Evolutionary conservation across 2,888 invertebrate genomes (phyloP).

Genomic region (Sipha maydis): DNA sequence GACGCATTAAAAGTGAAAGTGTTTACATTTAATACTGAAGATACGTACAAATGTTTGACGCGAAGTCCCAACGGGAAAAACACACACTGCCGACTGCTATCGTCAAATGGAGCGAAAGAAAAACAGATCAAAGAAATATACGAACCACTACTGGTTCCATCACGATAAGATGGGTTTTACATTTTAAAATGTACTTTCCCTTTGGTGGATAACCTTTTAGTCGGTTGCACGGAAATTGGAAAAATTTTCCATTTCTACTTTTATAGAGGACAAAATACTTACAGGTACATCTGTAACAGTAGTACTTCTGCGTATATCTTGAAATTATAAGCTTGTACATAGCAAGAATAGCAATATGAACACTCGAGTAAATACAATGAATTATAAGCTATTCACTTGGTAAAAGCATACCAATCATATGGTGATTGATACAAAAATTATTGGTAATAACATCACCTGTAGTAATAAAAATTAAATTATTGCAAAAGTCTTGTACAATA

Average conservation of each 20-base stretch:
- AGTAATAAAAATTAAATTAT: too few species aligned
- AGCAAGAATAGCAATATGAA: too few species aligned
- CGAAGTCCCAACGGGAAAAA: neutral
- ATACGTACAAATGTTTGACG: slow-evolving; percentile 7
- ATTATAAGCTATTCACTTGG: neutral
- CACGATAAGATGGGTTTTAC: slow-evolving; percentile 25
- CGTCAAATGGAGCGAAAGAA: slow-evolving; percentile 34
- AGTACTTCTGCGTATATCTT: too few species aligned
- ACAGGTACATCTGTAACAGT: too few species aligned
- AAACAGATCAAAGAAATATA: slow-evolving; percentile 43
- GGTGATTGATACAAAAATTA: neutral
- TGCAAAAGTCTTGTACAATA: too few species aligned
- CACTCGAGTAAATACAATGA: too few species aligned
- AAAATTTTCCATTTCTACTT: slow-evolving; percentile 41
- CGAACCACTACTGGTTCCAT: neutral
- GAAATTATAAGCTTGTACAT: too few species aligned
- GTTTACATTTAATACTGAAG: neutral
- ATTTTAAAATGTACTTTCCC: slow-evolving; percentile 31
- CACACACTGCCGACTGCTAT: neutral
- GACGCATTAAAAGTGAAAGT: neutral
- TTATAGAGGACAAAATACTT: neutral
- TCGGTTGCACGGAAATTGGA: slow-evolving; percentile 30
- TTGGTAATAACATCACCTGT: too few species aligned
- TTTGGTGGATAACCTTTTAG: slow-evolving; percentile 32
- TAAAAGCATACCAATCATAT: neutral